Conservation (phyloP, 2,797 vertebrate species). For the Pangasius djambal region DNA sequence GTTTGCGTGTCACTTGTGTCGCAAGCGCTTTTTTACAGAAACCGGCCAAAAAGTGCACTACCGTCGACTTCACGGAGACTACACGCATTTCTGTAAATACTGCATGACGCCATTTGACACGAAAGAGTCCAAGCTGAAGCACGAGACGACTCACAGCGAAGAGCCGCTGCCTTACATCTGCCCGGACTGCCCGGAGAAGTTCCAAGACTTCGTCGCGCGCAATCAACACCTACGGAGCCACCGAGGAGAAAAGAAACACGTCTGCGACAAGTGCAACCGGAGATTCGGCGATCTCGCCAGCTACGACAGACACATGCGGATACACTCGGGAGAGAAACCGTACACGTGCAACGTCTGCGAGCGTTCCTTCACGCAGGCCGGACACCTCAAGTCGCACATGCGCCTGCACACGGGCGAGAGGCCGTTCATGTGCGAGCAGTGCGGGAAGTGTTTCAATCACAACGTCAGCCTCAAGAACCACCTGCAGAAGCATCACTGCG, state of each 20-base stretch:
- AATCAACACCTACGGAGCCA: conserved; percentile 35
- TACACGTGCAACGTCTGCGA: conserved; percentile 34
- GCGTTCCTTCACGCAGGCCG: conserved; percentile 40
- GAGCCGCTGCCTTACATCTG: conserved; percentile 39
- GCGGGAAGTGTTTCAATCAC: conserved; percentile 48
- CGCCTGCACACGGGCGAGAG: conserved; percentile 47
- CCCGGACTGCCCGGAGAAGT: conserved; percentile 35
- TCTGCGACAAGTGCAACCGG: conserved; percentile 35
- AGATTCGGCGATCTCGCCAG: neutral
- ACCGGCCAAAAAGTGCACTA: conserved; percentile 38
- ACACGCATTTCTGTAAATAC: conserved; percentile 42
- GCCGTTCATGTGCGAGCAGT: conserved; percentile 51
- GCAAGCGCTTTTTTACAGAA: conserved; percentile 36
- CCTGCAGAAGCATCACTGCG: conserved; percentile 17
- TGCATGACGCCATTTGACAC: conserved; percentile 35
- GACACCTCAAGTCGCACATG: conserved; percentile 49
- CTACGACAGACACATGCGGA: conserved; percentile 29
- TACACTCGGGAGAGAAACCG: conserved; percentile 44
- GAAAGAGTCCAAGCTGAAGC: conserved; percentile 28
- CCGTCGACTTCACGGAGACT: conserved; percentile 38
- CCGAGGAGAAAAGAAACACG: conserved; percentile 24
- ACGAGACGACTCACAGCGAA: conserved; percentile 31
- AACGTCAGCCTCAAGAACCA: conserved; percentile 53
- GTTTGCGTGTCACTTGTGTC: conserved; percentile 28
- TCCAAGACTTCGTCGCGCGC: conserved; percentile 20